phyloP scores from a whole-genome alignment of 1,140 invertebrate species.

The Asobara japonica region DNA sequence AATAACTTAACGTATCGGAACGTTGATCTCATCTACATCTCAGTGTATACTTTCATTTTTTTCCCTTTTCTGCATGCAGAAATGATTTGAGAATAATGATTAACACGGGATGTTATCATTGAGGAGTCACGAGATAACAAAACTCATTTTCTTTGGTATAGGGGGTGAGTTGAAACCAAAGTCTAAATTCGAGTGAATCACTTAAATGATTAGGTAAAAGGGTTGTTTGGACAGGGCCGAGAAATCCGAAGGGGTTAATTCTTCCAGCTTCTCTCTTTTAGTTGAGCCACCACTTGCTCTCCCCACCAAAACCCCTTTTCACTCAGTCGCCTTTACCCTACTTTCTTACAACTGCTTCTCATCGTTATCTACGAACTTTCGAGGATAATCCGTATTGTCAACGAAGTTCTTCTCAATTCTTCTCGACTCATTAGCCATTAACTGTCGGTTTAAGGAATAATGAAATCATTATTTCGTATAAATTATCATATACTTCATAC shows the following conservation, averaged over 20 bases:
- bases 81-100: background rate
- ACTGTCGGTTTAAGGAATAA: slow-evolving; percentile 44
- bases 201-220: slow-evolving; percentile 42
- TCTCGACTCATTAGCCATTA: slow-evolving; percentile 24
- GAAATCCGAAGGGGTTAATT: slow-evolving; percentile 26
- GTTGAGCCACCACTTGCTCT: background rate
- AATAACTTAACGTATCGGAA: too few species aligned
- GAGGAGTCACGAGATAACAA: background rate
- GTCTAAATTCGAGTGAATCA: slow-evolving; percentile 36
- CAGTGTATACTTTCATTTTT: too few species aligned
- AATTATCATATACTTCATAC: background rate
- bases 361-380: slow-evolving; percentile 10
- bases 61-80: too few species aligned
- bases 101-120: background rate
- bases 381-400: slow-evolving; percentile 36
- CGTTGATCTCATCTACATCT: too few species aligned
- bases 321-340: background rate
- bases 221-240: slow-evolving; percentile 36
- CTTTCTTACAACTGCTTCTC: slow-evolving; percentile 1
- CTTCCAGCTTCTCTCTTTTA: slow-evolving; percentile 24
- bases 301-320: slow-evolving; percentile 9
- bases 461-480: too few species aligned
- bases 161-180: background rate
- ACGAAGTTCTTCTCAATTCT: slow-evolving; percentile 22
- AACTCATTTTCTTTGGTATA: background rate